Base-by-base conservation (phyloP, 2,113 vertebrate genomes). In the Clarias magur region DNA sequence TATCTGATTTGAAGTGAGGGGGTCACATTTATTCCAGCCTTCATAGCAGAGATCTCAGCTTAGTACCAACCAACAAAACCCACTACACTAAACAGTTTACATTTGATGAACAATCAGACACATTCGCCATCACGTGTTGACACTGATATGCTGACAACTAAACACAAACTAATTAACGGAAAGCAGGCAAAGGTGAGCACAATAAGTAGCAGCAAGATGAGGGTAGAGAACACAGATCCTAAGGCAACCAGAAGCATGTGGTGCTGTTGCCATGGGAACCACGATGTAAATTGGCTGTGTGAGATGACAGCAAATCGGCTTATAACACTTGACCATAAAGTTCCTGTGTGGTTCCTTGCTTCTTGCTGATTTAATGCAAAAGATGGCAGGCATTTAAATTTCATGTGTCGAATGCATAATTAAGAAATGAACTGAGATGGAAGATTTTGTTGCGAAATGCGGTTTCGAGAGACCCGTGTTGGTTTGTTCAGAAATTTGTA, bases 231-330 rank as follows among this genome's bases (percentile, higher is more conserved):
- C 16, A 80, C 13, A 79, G 25, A 30, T 16, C 8, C 13, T 8
- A 56, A 78, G 17, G n/a, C 53, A 57, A 57, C 30, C 54, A 57
- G 15, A 80, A 59, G 16, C 10, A 30, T 80, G 2, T 80, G 27
- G 6, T 59, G 78, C 78, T 80, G 78, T 80, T 80, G n/a, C 27
- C 54, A 80, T 57, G n/a, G 78, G 54, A 80, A 59, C 78, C 17
- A 8, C 16, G 59, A 11, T 34, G 54, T 57, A 21, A 80, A 21
- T 59, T 59, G 27, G 54, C n/a, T 59, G 54, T 9, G 16, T 56
- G 30, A 30, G 54, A 80, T 10, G 16, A 80, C 16, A 80, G 53
- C 53, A 59, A 80, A 80, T 57, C 54, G 56, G 53, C 13, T 27
- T 78, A 56, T 12, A 78, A 56, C 13, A 27, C 53, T 78, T n/a